Evolutionary conservation across 2,113 vertebrate genomes (phyloP), one percentile per base, ranked within the genome.

Genomic region (Antigone vipio): DNA sequence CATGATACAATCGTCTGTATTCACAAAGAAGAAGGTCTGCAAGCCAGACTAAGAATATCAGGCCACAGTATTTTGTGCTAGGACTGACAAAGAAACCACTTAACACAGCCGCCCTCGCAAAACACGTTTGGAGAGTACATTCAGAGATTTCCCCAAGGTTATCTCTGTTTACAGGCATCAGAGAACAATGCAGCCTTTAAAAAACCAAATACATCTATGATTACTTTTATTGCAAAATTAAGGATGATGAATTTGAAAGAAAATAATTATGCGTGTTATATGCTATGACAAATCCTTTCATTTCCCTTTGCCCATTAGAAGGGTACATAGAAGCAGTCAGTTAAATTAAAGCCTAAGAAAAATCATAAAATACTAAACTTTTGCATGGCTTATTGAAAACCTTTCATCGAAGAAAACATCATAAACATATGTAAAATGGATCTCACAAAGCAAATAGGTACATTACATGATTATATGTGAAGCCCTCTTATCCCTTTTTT

Each of bases 131-230:
- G 63, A 66, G 78, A 82, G 64, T 5, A 75, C 59, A 24, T 75
- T 68, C 49, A 60, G 40, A 69, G 52, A 58, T 72, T 83, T 89
- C 84, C 73, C 85, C 92, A 95, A 95, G 95, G 94, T 97, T 97
- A 96, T 94, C 91, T 91, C 50, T 95, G 78, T 73, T 92, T 95
- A 80, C 96, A 95, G 89, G 80, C 80, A 23, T 5, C 11, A 6
- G 58, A 89, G 89, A 95, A 95, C 94, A 97, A 95, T 92, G 80
- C 76, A 87, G 69, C 42, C 44, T 77, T 85, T 14, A 16, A 63
- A 42, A 85, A 76, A 60, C 26, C n/a, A 50, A 32, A 50, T 7
- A 52, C 27, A 67, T 55, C 69, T 82, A 7, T 55, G 80, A 52
- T 87, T 89, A 40, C 55, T 66, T 71, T 69, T 89, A 89, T 83